A percentile compares a stretch with the other conserved stretches of the same genome.
Conservation (phyloP, 2,797 vertebrate species). For the Sphenodon punctatus region DNA sequence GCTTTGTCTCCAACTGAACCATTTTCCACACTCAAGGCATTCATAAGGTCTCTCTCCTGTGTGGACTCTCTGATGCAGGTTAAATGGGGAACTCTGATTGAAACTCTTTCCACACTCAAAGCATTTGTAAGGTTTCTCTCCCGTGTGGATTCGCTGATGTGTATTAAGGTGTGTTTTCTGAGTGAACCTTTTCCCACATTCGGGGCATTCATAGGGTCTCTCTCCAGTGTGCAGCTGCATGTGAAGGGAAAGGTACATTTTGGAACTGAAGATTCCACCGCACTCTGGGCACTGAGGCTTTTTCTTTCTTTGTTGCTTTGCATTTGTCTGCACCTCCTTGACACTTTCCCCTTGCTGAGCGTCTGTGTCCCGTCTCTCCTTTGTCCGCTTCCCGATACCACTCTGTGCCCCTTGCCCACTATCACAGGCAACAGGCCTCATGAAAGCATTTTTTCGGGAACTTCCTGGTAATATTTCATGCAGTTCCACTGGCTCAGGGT, state of each 20-base stretch:
- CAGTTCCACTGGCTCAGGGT: background rate
- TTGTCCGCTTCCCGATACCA: no score
- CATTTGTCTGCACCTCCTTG: background rate
- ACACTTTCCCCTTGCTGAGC: background rate
- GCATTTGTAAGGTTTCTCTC: background rate
- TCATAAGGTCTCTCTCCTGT: slow-evolving; percentile 13
- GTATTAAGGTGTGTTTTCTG: background rate
- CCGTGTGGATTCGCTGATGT: background rate
- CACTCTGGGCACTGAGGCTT: no score
- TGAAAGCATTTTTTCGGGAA: background rate
- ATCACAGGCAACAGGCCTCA: no score
- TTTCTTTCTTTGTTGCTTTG: background rate
- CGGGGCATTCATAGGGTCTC: no score
- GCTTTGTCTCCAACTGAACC: background rate
- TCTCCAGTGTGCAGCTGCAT: no score
- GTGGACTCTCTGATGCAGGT: background rate
- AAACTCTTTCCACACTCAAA: background rate
- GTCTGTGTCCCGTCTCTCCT: no score
- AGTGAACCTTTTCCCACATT: background rate
- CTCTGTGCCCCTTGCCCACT: no score
- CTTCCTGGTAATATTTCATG: background rate
- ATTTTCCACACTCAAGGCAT: slow-evolving; percentile 10
- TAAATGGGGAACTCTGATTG: no score
- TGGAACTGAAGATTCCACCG: no score
- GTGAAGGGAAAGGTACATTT: no score